Evolutionary conservation across 2,888 invertebrate genomes (phyloP).

Genomic region (Blera fallax): DNA sequence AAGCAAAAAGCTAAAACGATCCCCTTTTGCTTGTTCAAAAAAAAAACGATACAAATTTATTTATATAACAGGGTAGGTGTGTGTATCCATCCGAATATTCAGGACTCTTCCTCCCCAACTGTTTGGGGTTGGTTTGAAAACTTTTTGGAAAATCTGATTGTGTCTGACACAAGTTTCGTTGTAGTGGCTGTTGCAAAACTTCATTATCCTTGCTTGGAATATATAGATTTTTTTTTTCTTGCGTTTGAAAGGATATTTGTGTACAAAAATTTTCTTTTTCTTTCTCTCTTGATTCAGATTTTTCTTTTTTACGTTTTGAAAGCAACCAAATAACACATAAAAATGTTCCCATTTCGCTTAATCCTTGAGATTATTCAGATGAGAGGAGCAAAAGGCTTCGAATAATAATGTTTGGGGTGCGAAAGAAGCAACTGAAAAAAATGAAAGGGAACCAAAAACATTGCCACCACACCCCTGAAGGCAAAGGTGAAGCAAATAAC

Average conservation of each 20-base stretch:
- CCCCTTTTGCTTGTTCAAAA: constrained; percentile 12
- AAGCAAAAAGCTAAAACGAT: constrained; percentile 27
- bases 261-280: background rate
- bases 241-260: constrained; percentile 12
- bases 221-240: background rate
- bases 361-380: constrained; percentile 68
- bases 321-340: constrained; percentile 45
- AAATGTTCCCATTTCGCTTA: constrained; percentile 65
- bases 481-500: constrained; percentile 53
- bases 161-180: constrained; percentile 62
- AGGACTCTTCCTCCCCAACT: background rate
- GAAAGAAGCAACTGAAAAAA: background rate
- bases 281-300: background rate
- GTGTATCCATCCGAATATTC: constrained; percentile 3
- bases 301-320: too few relatives aligned
- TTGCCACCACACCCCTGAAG: constrained; percentile 1
- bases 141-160: constrained; percentile 58
- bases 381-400: constrained; percentile 26
- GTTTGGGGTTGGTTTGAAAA: background rate
- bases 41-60: constrained; percentile 37
- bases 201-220: constrained; percentile 59
- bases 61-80: constrained; percentile 14
- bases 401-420: constrained; percentile 20
- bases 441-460: background rate
- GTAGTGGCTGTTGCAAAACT: constrained; percentile 61